Conservation (phyloP, 2,113 vertebrate genomes). For the Coreoperca whiteheadi region DNA sequence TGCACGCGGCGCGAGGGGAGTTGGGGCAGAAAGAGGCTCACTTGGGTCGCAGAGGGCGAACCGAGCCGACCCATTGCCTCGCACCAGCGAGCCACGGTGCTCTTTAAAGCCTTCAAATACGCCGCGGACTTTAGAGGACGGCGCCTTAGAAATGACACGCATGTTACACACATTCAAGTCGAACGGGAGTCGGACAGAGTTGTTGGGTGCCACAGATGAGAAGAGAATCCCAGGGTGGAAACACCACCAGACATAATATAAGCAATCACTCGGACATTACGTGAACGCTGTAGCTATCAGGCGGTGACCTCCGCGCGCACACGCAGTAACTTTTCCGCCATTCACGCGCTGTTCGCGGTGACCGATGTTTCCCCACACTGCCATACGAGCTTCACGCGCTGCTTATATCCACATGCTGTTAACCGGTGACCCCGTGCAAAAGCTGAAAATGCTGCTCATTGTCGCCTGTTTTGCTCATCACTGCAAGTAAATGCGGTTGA, state of each 20-base stretch:
- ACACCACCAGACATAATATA: not conserved
- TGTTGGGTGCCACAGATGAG: not conserved
- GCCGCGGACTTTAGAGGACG: not conserved
- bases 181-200: not conserved
- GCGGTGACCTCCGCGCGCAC: not conserved
- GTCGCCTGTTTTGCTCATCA: not conserved
- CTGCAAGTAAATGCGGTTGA: not conserved
- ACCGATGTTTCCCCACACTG: not conserved
- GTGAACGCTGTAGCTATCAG: not conserved
- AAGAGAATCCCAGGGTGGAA: not conserved
- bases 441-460: not conserved
- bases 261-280: rapidly evolving
- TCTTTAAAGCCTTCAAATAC: not conserved
- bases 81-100: not conserved
- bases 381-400: not conserved
- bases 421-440: not conserved
- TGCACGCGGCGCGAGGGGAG: constrained; percentile 36
- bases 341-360: constrained; percentile 4
- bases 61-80: not conserved
- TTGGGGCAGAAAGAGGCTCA: constrained; percentile 37
- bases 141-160: not conserved
- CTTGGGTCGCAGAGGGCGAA: constrained; percentile 28
- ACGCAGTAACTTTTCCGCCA: constrained; percentile 63
- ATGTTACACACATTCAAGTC: not conserved
- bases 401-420: not conserved